These are phyloP conservation scores for Hemicrepidius hirtus DNA, from an alignment of 2,888 invertebrate genomes.

Conservation along the genomic window DNA sequence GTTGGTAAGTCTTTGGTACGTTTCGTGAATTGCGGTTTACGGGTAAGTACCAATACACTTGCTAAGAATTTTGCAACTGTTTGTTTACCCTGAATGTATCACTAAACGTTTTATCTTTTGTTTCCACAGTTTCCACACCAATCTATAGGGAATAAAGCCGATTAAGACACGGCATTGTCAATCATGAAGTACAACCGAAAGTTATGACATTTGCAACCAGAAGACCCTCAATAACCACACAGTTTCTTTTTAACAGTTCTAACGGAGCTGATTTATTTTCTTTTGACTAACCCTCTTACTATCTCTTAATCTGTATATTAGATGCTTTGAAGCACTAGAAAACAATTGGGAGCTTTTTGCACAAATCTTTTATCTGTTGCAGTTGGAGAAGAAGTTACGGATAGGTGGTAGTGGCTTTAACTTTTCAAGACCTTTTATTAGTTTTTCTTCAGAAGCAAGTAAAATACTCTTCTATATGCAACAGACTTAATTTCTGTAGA, in stretches of 20 bases:
- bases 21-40: too few species aligned
- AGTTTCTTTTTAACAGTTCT: conserved; percentile 40
- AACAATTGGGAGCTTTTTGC: conserved; percentile 43
- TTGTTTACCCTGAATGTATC: conserved; percentile 28
- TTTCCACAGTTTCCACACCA: conserved; percentile 63
- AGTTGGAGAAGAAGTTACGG: conserved; percentile 83
- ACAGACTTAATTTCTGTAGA: conserved; percentile 36
- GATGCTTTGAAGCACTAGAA: conserved; percentile 43
- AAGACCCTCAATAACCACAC: conserved; percentile 36
- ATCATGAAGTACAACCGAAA: conserved; percentile 48
- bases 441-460: conserved; percentile 44
- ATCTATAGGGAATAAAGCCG: conserved; percentile 61
- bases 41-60: conserved; percentile 1
- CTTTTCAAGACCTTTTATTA: conserved; percentile 41
- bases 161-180: conserved; percentile 56
- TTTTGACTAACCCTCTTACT: conserved; percentile 36
- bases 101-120: conserved; percentile 49
- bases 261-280: conserved; percentile 14
- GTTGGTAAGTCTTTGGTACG: too few species aligned
- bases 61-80: conserved; percentile 44
- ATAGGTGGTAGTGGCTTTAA: conserved; percentile 76
- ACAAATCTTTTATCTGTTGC: conserved; percentile 71
- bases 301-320: conserved; percentile 20
- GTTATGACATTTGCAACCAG: conserved; percentile 44
- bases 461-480: conserved; percentile 36